Conservation (phyloP, 2,113 vertebrate genomes). For the Sturnira hondurensis region DNA sequence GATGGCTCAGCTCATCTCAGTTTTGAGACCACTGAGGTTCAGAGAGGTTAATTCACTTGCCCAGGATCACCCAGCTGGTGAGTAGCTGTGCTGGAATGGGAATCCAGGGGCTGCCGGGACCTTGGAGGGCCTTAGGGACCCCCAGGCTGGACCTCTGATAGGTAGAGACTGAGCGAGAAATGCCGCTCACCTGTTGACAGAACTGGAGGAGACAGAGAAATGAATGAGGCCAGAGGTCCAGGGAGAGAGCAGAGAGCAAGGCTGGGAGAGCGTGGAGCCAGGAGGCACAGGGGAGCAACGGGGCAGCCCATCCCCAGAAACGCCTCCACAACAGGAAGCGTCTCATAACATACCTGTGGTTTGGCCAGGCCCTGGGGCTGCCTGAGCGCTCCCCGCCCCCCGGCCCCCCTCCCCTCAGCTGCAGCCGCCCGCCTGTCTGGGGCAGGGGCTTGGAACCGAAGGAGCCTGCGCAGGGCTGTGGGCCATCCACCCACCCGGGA, state of each 20-base stretch:
- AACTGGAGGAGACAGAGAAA: not conserved
- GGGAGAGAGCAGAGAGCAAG: not conserved
- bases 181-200: not conserved
- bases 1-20: not conserved
- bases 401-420: no score
- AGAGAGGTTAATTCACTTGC: not conserved
- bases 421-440: not conserved
- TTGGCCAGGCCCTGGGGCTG: conserved; percentile 78
- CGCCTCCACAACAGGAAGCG: conserved; percentile 87
- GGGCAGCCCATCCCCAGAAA: conserved; percentile 76
- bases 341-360: conserved; percentile 87
- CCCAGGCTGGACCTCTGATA: not conserved
- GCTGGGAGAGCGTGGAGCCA: not conserved
- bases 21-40: not conserved
- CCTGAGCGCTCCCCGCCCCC: conserved; percentile 73
- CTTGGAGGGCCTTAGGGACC: not conserved
- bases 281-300: not conserved
- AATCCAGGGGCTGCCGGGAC: not conserved
- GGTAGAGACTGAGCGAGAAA: not conserved
- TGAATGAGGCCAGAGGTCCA: not conserved
- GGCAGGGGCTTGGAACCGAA: not conserved
- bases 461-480: not conserved
- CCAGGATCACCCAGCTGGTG: not conserved
- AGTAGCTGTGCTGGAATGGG: not conserved
- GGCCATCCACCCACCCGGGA: not conserved